phyloP scores from a whole-genome alignment of 2,797 vertebrate species.

The Microtus agrestis region DNA sequence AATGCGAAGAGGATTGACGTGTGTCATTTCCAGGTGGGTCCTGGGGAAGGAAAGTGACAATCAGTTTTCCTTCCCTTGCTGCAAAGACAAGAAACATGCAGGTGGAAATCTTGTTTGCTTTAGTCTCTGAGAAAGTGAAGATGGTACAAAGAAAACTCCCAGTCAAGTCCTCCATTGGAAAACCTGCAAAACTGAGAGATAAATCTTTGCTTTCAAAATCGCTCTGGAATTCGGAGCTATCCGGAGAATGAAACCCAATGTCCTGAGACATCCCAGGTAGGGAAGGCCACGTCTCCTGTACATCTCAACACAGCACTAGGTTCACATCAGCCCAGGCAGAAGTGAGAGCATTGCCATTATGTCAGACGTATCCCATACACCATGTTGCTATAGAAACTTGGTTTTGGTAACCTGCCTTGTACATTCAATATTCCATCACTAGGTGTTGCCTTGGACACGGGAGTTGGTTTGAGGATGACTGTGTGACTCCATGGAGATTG shows the following conservation, averaged over 20 bases:
- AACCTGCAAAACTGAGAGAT: background rate
- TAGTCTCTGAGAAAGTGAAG: background rate
- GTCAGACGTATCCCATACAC: background rate
- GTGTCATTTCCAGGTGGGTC: background rate
- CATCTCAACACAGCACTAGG: background rate
- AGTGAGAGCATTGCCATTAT: background rate
- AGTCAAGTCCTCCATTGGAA: background rate
- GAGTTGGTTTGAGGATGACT: background rate
- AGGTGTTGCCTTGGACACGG: background rate
- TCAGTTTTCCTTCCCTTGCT: background rate
- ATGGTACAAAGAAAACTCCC: background rate
- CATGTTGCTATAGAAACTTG: slow-evolving; percentile 56
- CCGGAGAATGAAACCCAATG: background rate
- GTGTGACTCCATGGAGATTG: background rate
- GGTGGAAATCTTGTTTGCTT: background rate
- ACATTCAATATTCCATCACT: background rate
- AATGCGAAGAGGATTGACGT: background rate
- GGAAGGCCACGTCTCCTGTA: background rate
- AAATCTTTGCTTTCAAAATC: slow-evolving; percentile 41
- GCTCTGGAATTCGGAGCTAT: background rate
- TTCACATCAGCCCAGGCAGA: background rate
- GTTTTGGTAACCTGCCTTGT: background rate
- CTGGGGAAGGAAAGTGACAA: background rate
- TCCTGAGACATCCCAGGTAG: background rate
- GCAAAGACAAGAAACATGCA: background rate